These are phyloP conservation scores for Lochmaea crataegi DNA, from an alignment of 2,888 invertebrate species.

Conservation along the genomic window DNA sequence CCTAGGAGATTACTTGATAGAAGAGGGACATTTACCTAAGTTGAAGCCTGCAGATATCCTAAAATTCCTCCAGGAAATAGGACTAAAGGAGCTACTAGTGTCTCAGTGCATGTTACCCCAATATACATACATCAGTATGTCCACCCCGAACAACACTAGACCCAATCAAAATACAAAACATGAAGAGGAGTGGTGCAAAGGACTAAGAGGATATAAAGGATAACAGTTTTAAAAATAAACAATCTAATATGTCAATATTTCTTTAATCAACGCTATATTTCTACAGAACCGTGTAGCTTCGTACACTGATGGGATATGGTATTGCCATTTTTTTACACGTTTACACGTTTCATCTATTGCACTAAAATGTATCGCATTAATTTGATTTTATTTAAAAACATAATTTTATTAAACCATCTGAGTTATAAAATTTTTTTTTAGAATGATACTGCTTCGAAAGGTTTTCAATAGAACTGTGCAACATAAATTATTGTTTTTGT, in stretches of 20 bases:
- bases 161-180: not conserved
- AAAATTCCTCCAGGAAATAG: too few species aligned
- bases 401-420: not conserved
- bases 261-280: constrained; percentile 66
- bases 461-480: constrained; percentile 21
- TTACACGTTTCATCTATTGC: constrained; percentile 65
- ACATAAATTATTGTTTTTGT: not conserved
- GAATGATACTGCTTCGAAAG: constrained; percentile 22
- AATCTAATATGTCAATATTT: constrained; percentile 60
- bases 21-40: too few species aligned
- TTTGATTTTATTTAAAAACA: constrained; percentile 19
- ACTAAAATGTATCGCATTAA: constrained; percentile 55
- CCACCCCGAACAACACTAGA: too few species aligned
- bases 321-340: constrained; percentile 61
- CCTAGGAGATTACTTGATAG: too few species aligned
- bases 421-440: constrained; percentile 6
- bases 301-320: constrained; percentile 65
- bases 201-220: not conserved
- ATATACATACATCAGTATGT: too few species aligned
- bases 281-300: constrained; percentile 64
- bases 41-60: too few species aligned
- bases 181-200: not conserved
- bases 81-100: too few species aligned
- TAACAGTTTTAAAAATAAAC: constrained; percentile 4
- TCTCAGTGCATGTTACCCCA: too few species aligned